Conservation (phyloP, 2,888 invertebrate species). For the Pachycephus smyrnensis region DNA sequence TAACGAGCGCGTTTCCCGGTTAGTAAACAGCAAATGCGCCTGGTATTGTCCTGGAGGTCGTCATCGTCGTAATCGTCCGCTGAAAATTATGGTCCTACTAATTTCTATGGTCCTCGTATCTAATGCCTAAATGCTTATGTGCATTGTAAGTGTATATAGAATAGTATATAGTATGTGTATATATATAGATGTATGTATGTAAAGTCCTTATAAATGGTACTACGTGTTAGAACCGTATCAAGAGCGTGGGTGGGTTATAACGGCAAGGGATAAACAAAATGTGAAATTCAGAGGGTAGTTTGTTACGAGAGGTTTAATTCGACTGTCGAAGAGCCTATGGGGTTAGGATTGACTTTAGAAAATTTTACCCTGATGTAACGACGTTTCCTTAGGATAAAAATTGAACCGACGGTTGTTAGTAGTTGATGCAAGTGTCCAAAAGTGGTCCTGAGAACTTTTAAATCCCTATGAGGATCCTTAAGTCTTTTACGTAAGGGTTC, state of each 20-base stretch:
- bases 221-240: not conserved
- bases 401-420: not conserved
- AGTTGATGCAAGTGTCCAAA: not conserved
- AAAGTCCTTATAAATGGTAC: not conserved
- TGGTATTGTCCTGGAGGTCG: not conserved
- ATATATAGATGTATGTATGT: not conserved
- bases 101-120: not conserved
- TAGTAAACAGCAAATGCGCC: constrained; percentile 15
- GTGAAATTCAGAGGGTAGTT: not conserved
- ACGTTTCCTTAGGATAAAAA: not conserved
- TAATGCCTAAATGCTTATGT: not conserved
- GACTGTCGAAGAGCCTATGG: not conserved
- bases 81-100: not conserved
- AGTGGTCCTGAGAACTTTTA: not conserved
- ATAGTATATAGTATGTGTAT: not conserved
- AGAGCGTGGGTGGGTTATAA: not conserved
- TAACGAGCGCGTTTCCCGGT: constrained; percentile 20
- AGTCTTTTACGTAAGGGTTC: not conserved
- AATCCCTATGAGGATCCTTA: not conserved
- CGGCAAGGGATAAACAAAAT: not conserved
- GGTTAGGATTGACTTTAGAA: not conserved
- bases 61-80: not conserved
- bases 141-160: not conserved
- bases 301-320: not conserved
- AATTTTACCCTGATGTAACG: not conserved